Evolutionary conservation across 2,888 invertebrate species (phyloP), one percentile per base, ranked within the genome.

Genomic region (Bombylius discolor): DNA sequence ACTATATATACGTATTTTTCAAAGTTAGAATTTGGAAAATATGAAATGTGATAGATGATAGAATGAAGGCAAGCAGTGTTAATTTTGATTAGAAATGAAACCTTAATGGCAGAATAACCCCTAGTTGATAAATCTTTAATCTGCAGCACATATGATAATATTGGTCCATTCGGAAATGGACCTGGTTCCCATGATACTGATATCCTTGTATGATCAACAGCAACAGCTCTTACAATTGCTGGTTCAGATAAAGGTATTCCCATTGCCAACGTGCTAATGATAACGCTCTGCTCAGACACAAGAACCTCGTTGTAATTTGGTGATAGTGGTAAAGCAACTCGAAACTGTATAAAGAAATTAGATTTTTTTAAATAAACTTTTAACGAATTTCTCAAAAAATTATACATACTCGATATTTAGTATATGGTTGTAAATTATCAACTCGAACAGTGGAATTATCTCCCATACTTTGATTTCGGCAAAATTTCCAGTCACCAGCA

Each of bases 171-270:
- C 53, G 87, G 86, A 69, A 88, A 91, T 54, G 82, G 81, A 14
- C 94, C 93, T 14, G 89, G 85, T 70, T 84, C 84, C 94, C 94
- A 95, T 64, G 87, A 87, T 58, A 95, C 82, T 61, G 89, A 89
- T 59, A 94, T 84, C 63, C 91, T 82, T 63, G 84, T 83, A 52
- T 87, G 81, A 72, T 93, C 91, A 55, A 91, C 81, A 5, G 91
- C 82, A 56, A 87, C 82, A 31, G 87, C 84, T 62, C 85, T 80
- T 62, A 89, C 81, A 61, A 89, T 82, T 59, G 80, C 76, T 7
- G 92, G 89, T 33, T 86, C 80, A 0, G 88, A 93, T 62, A 83
- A 78, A 13, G 91, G 90, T 52, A 81, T 78, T 44, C 89, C 90
- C 56, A 79, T 81, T 6, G 87, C 81, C 47, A 82, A 72, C 0